A percentile compares a stretch with the other conserved stretches of the same genome.
Conservation (phyloP, 2,113 vertebrate genomes). For the Lynx canadensis region DNA sequence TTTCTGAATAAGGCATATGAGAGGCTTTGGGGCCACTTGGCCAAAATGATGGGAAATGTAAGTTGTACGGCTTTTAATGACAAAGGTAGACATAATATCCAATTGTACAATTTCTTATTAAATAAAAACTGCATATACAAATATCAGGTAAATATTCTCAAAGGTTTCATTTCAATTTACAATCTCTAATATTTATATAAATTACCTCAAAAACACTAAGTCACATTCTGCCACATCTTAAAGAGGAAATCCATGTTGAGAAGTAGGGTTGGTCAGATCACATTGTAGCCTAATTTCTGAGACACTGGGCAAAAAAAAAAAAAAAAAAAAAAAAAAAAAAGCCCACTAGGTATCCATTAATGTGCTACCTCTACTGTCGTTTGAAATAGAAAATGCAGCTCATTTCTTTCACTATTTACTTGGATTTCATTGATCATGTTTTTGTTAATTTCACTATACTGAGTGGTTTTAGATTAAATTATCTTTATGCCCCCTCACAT, state of each 20-base stretch:
- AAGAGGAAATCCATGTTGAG: background rate
- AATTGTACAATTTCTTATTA: background rate
- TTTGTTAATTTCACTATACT: background rate
- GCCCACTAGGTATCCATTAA: background rate
- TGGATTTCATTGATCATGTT: background rate
- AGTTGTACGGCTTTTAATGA: background rate
- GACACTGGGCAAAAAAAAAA: background rate
- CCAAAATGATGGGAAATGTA: background rate
- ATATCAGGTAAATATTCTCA: background rate
- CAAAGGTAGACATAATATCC: background rate
- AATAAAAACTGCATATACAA: background rate
- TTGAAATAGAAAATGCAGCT: background rate
- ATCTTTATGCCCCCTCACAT: background rate
- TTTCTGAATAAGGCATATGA: background rate
- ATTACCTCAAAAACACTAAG: background rate
- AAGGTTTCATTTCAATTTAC: background rate
- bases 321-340: too few relatives aligned
- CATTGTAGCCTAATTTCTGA: background rate
- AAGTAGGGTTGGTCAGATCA: background rate
- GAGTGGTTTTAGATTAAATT: background rate
- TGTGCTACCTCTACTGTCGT: background rate
- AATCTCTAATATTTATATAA: background rate
- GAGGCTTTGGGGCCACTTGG: background rate
- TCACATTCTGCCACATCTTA: background rate
- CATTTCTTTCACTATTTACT: conserved; percentile 6